Evolutionary conservation across 2,113 vertebrate genomes (phyloP).

Genomic region (Notechis scutatus): DNA sequence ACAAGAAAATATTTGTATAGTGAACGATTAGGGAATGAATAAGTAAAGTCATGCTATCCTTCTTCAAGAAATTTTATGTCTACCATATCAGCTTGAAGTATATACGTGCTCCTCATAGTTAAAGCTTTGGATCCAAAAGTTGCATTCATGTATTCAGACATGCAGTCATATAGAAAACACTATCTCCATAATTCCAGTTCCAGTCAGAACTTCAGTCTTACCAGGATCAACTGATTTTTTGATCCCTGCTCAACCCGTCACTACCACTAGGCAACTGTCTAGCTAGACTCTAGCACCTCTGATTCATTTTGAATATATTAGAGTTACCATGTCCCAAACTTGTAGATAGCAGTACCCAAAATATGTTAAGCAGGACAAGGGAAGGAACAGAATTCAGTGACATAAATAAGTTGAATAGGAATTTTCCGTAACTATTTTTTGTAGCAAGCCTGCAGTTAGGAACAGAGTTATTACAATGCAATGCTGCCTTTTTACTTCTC

Average conservation of each 20-base stretch:
- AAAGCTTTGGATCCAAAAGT: neutral
- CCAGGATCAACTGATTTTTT: neutral
- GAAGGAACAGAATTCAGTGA: neutral
- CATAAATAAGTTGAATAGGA: neutral
- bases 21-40: neutral
- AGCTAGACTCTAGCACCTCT: neutral
- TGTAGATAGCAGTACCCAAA: neutral
- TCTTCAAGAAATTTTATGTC: neutral
- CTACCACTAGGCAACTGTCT: neutral
- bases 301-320: neutral
- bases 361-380: neutral
- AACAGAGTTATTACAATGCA: neutral
- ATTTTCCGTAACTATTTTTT: neutral
- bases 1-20: neutral
- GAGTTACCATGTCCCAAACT: neutral
- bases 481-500: neutral
- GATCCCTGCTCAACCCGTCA: neutral
- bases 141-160: neutral
- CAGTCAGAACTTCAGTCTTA: neutral
- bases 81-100: neutral
- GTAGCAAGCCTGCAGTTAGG: neutral
- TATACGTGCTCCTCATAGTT: neutral
- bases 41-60: neutral
- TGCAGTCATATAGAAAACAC: neutral
- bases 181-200: neutral